Evolutionary conservation across 1,140 invertebrate genomes (phyloP).

Genomic region (Drosophila repleta): DNA sequence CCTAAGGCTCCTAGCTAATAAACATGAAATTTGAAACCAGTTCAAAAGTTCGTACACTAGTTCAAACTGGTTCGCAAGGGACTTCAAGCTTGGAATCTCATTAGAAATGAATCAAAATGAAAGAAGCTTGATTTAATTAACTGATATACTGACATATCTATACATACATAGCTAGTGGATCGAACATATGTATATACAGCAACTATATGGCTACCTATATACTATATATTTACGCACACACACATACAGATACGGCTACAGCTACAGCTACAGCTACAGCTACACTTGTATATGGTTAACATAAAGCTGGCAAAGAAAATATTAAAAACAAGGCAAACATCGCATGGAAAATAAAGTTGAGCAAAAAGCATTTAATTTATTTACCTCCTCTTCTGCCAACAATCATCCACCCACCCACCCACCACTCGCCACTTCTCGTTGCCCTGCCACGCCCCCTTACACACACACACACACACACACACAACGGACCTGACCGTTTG

Average conservation of each 20-base stretch:
- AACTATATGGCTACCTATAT: not conserved
- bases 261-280: too few relatives aligned
- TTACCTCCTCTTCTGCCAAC: slow-evolving; percentile 48
- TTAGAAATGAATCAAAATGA: not conserved
- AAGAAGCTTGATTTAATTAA: not conserved
- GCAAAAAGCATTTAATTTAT: slow-evolving; percentile 77
- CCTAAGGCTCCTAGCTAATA: too few relatives aligned
- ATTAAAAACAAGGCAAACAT: slow-evolving; percentile 77
- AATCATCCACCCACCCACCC: too few relatives aligned
- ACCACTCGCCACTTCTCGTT: too few relatives aligned
- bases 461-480: not conserved
- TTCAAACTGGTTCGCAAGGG: not conserved
- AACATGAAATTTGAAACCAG: too few relatives aligned
- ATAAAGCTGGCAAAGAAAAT: slow-evolving; percentile 60
- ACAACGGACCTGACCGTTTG: not conserved
- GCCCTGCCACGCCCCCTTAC: not conserved
- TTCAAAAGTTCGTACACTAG: not conserved
- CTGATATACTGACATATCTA: not conserved
- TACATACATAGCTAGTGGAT: not conserved
- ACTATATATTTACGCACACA: not conserved
- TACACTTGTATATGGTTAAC: slow-evolving; percentile 3
- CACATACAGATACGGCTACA: not conserved
- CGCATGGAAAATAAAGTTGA: slow-evolving; percentile 75
- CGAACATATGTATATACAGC: not conserved
- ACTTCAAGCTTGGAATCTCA: not conserved